phyloP scores from a whole-genome alignment of 2,888 invertebrate genomes.

The Eristalis intricaria region DNA sequence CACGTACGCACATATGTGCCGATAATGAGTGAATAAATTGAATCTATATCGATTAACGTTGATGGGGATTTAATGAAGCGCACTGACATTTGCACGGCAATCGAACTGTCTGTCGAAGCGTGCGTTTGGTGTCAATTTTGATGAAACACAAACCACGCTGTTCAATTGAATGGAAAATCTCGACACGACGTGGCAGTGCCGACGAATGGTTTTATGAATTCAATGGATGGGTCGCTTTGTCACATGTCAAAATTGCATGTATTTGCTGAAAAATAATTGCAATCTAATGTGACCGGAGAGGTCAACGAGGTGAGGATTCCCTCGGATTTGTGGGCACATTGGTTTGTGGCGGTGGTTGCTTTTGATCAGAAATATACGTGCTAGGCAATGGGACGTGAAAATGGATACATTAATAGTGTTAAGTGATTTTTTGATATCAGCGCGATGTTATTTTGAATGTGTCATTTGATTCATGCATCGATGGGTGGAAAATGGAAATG shows the following conservation, averaged over 20 bases:
- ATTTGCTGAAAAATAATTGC: neutral
- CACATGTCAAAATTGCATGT: neutral
- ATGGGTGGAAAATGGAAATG: no score
- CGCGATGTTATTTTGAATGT: no score
- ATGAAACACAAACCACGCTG: constrained; percentile 12
- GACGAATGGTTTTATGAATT: constrained; percentile 1
- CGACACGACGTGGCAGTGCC: constrained; percentile 18
- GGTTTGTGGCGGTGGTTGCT: neutral
- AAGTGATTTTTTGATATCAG: no score
- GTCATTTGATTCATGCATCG: no score
- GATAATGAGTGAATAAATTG: constrained; percentile 59
- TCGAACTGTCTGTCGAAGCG: neutral
- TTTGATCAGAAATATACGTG: no score
- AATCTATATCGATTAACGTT: constrained; percentile 60
- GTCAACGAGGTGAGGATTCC: neutral
- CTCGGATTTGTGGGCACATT: neutral
- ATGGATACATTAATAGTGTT: no score
- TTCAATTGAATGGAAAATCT: constrained; percentile 63
- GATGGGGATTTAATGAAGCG: constrained; percentile 67
- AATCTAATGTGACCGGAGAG: neutral
- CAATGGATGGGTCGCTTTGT: neutral
- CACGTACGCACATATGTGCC: neutral
- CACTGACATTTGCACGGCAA: constrained; percentile 40
- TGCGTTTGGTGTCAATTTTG: constrained; percentile 5
- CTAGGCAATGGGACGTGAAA: no score